A percentile compares a stretch with the other conserved stretches of the same genome.
Evolutionary conservation across 2,113 vertebrate species (phyloP).

Genomic region (Lamprotornis superbus): DNA sequence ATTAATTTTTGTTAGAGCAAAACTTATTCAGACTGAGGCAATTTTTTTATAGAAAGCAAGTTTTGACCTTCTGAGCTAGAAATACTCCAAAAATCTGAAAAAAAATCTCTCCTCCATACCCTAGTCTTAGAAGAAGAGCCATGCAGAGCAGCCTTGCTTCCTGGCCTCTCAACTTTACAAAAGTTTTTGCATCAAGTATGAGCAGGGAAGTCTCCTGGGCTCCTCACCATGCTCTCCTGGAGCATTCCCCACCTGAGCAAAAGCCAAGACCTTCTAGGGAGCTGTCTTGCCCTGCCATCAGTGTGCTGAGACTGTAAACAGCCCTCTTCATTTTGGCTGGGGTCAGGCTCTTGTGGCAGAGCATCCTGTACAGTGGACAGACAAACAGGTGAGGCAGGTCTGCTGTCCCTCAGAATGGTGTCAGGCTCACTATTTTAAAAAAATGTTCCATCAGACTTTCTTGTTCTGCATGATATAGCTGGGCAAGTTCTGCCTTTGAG

Average conservation of each 20-base stretch:
- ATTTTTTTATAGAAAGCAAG: background rate
- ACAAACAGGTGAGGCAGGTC: background rate
- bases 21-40: background rate
- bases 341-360: background rate
- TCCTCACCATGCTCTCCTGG: background rate
- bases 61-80: background rate
- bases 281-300: background rate
- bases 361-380: no score
- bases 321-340: background rate
- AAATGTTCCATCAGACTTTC: accelerated
- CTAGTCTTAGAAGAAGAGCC: background rate
- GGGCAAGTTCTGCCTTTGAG: background rate
- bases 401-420: accelerated
- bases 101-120: background rate
- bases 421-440: background rate
- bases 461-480: background rate
- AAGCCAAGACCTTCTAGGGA: background rate
- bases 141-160: background rate
- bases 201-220: background rate
- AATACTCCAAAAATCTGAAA: background rate
- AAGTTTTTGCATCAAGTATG: background rate
- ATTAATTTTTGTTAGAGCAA: background rate
- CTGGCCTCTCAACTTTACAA: background rate
- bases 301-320: background rate
- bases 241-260: background rate